Conservation (phyloP, 1,140 invertebrate species). For the Pararge aegeria region DNA sequence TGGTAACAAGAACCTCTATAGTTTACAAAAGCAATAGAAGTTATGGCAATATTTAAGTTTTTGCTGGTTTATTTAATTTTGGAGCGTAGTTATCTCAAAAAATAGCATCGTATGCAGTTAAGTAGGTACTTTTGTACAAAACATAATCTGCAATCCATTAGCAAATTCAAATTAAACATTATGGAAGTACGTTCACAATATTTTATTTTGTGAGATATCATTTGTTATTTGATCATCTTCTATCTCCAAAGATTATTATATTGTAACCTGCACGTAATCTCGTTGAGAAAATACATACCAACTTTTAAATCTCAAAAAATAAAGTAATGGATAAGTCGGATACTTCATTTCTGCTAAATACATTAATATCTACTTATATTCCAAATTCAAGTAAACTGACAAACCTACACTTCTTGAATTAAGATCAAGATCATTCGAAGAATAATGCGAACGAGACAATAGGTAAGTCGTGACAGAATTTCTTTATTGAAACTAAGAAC, state of each 20-base stretch:
- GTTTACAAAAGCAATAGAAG: no score
- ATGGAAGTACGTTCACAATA: no score
- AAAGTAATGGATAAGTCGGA: no score
- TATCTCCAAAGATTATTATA: not conserved
- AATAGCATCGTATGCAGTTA: no score
- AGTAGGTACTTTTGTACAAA: no score
- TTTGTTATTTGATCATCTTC: not conserved
- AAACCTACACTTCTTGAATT: constrained; percentile 10
- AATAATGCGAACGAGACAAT: constrained; percentile 51
- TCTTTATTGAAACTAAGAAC: constrained; percentile 41
- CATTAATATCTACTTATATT: not conserved
- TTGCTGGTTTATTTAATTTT: no score
- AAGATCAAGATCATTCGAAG: constrained; percentile 48
- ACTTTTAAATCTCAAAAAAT: not conserved
- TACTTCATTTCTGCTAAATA: not conserved
- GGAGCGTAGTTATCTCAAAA: no score
- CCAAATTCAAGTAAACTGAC: not conserved
- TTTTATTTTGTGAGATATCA: no score
- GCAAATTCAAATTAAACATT: no score
- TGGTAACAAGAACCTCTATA: no score
- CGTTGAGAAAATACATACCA: not conserved
- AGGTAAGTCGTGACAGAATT: constrained; percentile 59
- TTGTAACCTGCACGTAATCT: constrained; percentile 5
- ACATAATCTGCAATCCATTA: no score
- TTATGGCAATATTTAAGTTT: no score